phyloP scores from a whole-genome alignment of 2,797 vertebrate species.

The Aselliscus stoliczkanus region DNA sequence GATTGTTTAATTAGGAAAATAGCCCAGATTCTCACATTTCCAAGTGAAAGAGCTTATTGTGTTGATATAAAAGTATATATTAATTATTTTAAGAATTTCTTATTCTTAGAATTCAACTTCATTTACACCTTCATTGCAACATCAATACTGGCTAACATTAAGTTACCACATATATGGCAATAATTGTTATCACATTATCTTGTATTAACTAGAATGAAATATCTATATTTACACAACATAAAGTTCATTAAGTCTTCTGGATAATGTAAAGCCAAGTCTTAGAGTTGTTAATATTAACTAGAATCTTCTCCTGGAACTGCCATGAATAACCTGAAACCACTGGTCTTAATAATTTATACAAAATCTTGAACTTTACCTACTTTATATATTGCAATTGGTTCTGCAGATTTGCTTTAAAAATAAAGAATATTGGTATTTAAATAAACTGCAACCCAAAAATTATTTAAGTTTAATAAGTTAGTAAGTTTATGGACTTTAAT shows the following conservation, averaged over 20 bases:
- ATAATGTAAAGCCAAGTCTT: slow-evolving; percentile 16
- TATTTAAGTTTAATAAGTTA: slow-evolving; percentile 4
- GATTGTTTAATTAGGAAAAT: background rate
- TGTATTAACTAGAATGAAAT: slow-evolving; percentile 14
- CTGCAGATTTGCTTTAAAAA: slow-evolving; percentile 28
- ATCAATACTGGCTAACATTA: background rate
- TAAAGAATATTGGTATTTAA: slow-evolving; percentile 27
- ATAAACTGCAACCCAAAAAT: slow-evolving; percentile 22
- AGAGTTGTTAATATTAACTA: background rate
- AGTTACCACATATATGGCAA: background rate
- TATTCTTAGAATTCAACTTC: slow-evolving; percentile 14
- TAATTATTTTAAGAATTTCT: slow-evolving; percentile 20
- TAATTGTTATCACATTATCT: background rate
- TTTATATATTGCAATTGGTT: slow-evolving; percentile 2
- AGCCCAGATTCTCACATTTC: background rate
- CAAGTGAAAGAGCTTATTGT: slow-evolving; percentile 29
- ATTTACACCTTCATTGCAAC: background rate
- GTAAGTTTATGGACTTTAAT: slow-evolving; percentile 2
- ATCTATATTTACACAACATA: slow-evolving; percentile 5
- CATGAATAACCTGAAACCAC: background rate
- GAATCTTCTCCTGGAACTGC: background rate
- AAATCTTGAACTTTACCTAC: slow-evolving; percentile 29
- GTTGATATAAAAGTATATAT: background rate
- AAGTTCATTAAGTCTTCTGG: background rate
- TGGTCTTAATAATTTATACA: background rate